Conservation (phyloP, 2,797 vertebrate genomes). For the Myotis findleyi region DNA sequence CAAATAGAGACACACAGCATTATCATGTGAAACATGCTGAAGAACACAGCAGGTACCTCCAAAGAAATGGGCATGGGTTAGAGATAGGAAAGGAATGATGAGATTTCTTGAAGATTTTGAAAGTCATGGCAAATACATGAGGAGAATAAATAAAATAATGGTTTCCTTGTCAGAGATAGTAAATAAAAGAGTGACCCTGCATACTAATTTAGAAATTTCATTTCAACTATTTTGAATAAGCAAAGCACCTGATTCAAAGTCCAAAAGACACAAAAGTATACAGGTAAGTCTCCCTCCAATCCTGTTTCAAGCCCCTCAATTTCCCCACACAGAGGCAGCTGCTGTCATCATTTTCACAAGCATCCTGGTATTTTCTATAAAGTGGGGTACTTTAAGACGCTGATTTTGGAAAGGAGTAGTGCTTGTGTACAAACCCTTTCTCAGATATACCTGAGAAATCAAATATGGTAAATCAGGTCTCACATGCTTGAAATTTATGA, state of each 20-base stretch:
- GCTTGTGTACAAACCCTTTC: neutral
- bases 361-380: neutral
- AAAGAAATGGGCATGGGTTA: neutral
- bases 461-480: neutral
- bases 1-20: neutral
- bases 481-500: neutral
- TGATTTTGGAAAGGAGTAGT: neutral
- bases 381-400: neutral
- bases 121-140: neutral
- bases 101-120: neutral
- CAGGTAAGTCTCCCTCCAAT: neutral
- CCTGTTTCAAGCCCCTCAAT: neutral
- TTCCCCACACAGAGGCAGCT: neutral
- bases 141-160: neutral
- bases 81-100: neutral
- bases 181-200: neutral
- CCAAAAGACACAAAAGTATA: neutral
- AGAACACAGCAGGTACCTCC: neutral
- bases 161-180: neutral
- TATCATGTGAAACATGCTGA: neutral
- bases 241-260: neutral
- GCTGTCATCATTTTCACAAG: neutral
- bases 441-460: neutral
- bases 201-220: neutral
- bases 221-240: constrained; percentile 5